Base-by-base conservation (phyloP, 64 coral and sea anemone species). In the Pocillopora damicornis region DNA sequence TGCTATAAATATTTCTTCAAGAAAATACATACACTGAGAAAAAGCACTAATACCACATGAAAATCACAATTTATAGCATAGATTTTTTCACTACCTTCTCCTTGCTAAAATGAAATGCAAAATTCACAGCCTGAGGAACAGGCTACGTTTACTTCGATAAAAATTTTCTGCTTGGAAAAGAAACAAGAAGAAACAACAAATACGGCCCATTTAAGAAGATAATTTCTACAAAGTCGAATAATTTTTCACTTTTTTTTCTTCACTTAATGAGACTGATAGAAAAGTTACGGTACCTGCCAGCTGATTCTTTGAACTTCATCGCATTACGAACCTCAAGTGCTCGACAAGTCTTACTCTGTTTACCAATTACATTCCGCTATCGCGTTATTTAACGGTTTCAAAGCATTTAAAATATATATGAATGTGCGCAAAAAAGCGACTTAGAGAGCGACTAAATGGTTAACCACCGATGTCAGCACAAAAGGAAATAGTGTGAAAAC, bases 331-430 rank as follows among this genome's bases (percentile, higher is more conserved):
- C 22, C 51, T 79, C 56, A 79, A 79, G 58, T 51, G 42, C 42
- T 51, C 42, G 22, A 22, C 14, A 35, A 13, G 20, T 25, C 58
- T 81, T 36, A 8, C 13, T 63, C 59, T 81, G 26, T 35, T 63
- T 26, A 13, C 37, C 79, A 81, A 51, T 77, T 17, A 81, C 36
- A 35, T 13, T 18, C 26, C 79, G 30, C 25, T 81, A 9, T 81
- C 63, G 4, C 79, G 5, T 18, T 81, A 81, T 81, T 67, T 51
- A 83, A 67, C 61, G 63, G 79, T 13, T 68, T 51, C 15, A 83
- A 60, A 37, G 35, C 61, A 35, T 65, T 83, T 34, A 83, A 65
- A 68, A 37, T 37, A 82, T 20, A 10, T 11, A 66, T 34, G 23
- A 0, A 79, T 8, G 57, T 6, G 13, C 22, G 35, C 75, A 77